phyloP scores from a whole-genome alignment of 1,140 invertebrate species.

The Procambarus clarkii region DNA sequence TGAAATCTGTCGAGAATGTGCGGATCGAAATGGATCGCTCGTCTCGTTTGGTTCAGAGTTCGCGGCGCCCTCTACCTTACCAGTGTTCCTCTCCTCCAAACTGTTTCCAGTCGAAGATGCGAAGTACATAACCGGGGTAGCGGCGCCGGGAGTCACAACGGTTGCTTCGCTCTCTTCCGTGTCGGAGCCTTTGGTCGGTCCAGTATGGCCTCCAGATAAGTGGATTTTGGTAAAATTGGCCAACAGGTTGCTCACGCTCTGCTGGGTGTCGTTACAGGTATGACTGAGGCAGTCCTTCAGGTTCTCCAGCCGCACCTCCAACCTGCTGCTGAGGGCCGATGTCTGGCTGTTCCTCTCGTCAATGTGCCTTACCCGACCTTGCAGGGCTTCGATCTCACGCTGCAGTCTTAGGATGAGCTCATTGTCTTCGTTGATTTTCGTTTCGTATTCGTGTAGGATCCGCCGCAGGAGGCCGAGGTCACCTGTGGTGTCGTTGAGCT shows the following conservation, averaged over 20 bases:
- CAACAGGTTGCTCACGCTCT: slow-evolving; percentile 35
- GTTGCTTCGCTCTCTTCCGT: not conserved
- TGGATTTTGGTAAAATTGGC: slow-evolving; percentile 17
- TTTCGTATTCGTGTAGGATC: slow-evolving; percentile 21
- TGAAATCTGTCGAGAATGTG: not conserved
- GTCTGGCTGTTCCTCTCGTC: slow-evolving; percentile 7
- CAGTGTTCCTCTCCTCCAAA: not conserved
- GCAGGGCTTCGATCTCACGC: slow-evolving; percentile 39
- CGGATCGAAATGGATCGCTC: not conserved
- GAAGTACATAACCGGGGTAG: too few relatives aligned
- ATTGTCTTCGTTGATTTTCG: slow-evolving; percentile 28
- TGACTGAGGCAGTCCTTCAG: slow-evolving; percentile 18
- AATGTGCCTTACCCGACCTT: slow-evolving; percentile 9
- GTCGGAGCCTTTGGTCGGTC: not conserved
- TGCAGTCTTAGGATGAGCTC: slow-evolving; percentile 1
- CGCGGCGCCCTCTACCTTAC: not conserved
- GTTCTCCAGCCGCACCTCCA: slow-evolving; percentile 36
- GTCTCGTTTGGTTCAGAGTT: not conserved
- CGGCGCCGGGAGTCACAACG: too few relatives aligned
- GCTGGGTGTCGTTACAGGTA: slow-evolving; percentile 24
- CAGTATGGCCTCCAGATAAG: not conserved
- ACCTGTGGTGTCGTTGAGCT: not conserved
- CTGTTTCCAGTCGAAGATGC: too few relatives aligned
- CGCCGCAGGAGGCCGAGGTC: slow-evolving; percentile 3
- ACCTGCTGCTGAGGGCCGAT: not conserved